Evolutionary conservation across 2,113 vertebrate genomes (phyloP).

Genomic region (Hemiscyllium ocellatum): DNA sequence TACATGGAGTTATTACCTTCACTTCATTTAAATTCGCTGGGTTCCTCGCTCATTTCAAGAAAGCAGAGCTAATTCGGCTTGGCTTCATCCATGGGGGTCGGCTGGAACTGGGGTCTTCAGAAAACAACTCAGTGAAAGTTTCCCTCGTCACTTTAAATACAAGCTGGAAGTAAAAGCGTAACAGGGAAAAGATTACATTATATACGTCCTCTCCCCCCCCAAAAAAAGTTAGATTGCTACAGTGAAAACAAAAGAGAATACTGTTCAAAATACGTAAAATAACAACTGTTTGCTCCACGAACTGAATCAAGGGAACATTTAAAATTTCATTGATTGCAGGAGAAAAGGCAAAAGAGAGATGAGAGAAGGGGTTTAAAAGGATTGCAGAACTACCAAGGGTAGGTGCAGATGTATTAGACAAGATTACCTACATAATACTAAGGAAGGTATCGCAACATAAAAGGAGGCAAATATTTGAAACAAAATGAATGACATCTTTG

Average conservation of each 20-base stretch:
- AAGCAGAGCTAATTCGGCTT: conserved; percentile 63
- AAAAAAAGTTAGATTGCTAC: conserved; percentile 35
- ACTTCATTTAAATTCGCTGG: conserved; percentile 68
- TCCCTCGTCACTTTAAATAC: conserved; percentile 90
- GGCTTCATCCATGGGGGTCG: conserved; percentile 89
- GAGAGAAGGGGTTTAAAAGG: neutral
- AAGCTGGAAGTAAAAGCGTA: conserved; percentile 58
- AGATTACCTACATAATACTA: neutral
- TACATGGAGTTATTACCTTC: conserved; percentile 61
- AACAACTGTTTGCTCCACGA: neutral
- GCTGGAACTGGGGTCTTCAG: conserved; percentile 77
- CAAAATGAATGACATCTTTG: neutral
- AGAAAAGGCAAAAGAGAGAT: neutral
- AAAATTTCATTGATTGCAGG: neutral
- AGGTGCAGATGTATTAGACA: neutral
- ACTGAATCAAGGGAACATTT: neutral
- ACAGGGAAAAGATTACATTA: neutral
- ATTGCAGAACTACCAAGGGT: neutral
- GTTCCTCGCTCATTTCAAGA: conserved; percentile 71
- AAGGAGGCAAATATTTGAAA: neutral
- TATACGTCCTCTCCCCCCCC: neutral
- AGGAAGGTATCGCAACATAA: neutral
- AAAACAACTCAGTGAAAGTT: conserved; percentile 85
- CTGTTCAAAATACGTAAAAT: neutral
- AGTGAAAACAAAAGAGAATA: neutral